Base-by-base conservation (phyloP, 2,888 invertebrate genomes). In the Ophion costatus region DNA sequence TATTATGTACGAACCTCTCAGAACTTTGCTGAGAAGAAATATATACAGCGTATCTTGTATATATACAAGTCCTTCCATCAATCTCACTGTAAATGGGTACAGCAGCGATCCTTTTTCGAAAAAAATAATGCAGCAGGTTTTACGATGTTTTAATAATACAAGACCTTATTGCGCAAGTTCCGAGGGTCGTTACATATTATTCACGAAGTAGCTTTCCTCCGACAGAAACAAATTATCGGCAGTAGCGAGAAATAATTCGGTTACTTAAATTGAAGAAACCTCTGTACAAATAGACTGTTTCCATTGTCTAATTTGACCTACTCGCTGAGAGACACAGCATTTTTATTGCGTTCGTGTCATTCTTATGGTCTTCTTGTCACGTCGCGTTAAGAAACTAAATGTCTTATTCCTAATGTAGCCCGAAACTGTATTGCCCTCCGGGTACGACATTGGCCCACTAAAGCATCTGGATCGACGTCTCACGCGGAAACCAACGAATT, bases 351-450 rank as follows among this genome's bases (percentile, higher is more conserved):
- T 70, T 10, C 11, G 38, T 67, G 42, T 70, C 56, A 56, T 56
- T 56, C 17, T 24, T 29, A 70, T 29, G 24, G 56, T 45, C 4
- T 10, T 70, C 56, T 29, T n/a, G 14, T 24, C 51, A 42, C 42
- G 38, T 56, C 24, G 29, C 9, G 6, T 45, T n/a, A 10, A 56
- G 45, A 29, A 45, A 70, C 29, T 51, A 17, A 10, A 20, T 14
- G 14, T 42, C 29, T 57, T 57, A n/a, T 71, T 71, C 56, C 56
- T 56, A 56, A 71, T n/a, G 71, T 33, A 5, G 20, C 57, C 33
- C 33, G n/a, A 71, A 71, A 71, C 33, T 71, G 9, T 71, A 71
- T 71, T 71, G 71, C 71, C 57, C 56, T 56, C 33, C 56, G 4
- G 6, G 56, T 29, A 20, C 61, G 61, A 61, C 24, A 61, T 22